Conservation (phyloP, 2,113 vertebrate species). For the Peromyscus leucopus region DNA sequence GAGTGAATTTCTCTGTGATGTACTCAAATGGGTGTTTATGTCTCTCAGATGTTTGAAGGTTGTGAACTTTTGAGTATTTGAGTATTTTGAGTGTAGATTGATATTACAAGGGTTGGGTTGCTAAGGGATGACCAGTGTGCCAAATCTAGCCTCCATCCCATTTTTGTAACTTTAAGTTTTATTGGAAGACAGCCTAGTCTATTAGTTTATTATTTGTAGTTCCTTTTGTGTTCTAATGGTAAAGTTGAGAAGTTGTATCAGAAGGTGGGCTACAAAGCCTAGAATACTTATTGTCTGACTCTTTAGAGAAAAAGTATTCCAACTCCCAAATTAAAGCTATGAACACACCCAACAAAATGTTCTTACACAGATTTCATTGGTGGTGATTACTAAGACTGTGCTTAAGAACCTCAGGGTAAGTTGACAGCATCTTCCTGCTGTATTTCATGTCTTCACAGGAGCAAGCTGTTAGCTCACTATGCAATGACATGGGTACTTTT, state of each 20-base stretch:
- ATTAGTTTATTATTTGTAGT: constrained; percentile 8
- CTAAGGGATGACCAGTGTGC: background rate
- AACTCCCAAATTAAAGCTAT: background rate
- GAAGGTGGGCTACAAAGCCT: background rate
- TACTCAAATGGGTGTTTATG: constrained; percentile 39
- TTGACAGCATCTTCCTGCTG: background rate
- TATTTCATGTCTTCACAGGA: background rate
- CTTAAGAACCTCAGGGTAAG: background rate
- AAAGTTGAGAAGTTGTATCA: background rate
- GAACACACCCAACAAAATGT: background rate
- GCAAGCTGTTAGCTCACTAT: background rate
- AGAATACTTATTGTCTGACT: background rate
- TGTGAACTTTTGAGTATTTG: constrained; percentile 41
- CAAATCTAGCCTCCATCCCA: background rate
- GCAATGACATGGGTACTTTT: background rate
- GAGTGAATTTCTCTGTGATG: constrained; percentile 9
- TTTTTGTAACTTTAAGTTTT: constrained; percentile 56
- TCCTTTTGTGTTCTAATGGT: background rate
- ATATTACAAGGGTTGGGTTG: background rate
- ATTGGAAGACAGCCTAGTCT: background rate
- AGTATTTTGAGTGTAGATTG: background rate
- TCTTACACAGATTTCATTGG: background rate
- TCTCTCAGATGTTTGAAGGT: constrained; percentile 49
- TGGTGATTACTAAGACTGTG: background rate
- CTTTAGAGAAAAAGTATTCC: background rate